Percentiles rank a stretch among this genome's conserved stretches.
These are phyloP conservation scores for Poecilus cupreus DNA, from an alignment of 2,888 invertebrate species.

Conservation along the genomic window DNA sequence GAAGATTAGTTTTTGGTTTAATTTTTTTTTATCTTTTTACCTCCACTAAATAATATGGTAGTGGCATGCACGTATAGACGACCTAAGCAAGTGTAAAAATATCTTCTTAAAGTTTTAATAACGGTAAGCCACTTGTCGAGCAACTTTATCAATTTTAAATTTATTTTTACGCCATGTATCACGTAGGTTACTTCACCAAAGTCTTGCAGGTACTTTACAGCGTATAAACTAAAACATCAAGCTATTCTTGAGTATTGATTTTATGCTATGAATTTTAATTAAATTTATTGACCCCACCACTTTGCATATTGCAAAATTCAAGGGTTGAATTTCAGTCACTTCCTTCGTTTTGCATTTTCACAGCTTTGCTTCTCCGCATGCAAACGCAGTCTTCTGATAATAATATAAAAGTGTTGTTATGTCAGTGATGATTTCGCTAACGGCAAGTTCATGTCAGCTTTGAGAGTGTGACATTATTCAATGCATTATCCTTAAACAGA, in stretches of 20 bases:
- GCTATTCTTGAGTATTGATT: not conserved
- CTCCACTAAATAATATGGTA: not conserved
- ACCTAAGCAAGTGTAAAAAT: not conserved
- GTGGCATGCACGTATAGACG: too few species aligned
- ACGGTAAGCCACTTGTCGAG: not conserved
- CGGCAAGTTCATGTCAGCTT: not conserved
- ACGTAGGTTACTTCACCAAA: not conserved
- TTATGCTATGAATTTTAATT: not conserved
- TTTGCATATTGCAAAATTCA: not conserved
- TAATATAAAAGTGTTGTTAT: too few species aligned
- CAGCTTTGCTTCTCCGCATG: too few species aligned
- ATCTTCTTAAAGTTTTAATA: not conserved
- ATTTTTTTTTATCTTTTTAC: too few species aligned
- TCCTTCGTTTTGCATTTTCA: too few species aligned
- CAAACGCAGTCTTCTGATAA: too few species aligned
- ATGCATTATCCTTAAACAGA: constrained; percentile 26
- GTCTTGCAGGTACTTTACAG: not conserved
- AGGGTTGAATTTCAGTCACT: not conserved
- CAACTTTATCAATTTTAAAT: not conserved
- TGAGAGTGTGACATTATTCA: constrained; percentile 6
- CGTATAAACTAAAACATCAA: not conserved
- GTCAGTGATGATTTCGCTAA: not conserved
- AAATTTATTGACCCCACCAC: not conserved
- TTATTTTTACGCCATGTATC: not conserved
- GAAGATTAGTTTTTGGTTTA: too few species aligned